Base-by-base conservation (phyloP, 2,888 invertebrate species). In the Dasypolia templi region DNA sequence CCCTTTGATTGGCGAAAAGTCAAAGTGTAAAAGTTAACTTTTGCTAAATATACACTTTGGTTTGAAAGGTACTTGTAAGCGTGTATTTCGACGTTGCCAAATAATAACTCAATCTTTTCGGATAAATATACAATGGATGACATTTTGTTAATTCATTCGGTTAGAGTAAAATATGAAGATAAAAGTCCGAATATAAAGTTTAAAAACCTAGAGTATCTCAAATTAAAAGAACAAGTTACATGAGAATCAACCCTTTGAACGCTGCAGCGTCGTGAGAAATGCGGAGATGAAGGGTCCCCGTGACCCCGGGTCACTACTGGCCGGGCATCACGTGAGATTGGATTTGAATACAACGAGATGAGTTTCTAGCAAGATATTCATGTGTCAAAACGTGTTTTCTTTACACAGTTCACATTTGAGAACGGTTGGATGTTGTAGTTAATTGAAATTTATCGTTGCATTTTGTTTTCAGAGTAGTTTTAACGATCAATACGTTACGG, bases 271-370 rank as follows among this genome's bases (percentile, higher is more conserved):
- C 91, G 91, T 93, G 94, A 91, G 93, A 94, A 92, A 88, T 69
- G 77, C 79, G 42, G 83, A 89, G 88, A 89, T 88, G 86, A 83
- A 84, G 90, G 93, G 94, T 91, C 87, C 86, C 78, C 83, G 82
- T 91, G 93, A 94, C 94, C 94, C 87, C 44, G 88, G 93, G 92
- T 93, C 93, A 92, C 79, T 82, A 88, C 87, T 86, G 89, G 83
- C 80, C 83, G 64, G 73, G 75, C 56, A 70, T 77, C 76, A 68
- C 49, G 72, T 49, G 73, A 78, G 76, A 79, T 78, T 69, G 58
- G 26, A 12, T 66, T 44, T 53, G 29, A 71, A 63, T 58, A 75
- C 63, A 49, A n/a, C 61, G 58, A 77, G 76, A 82, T 79, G 73
- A 71, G 63, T 55, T 9, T 44, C 12, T 17, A 63, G 51, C n/a